Evolutionary conservation across 2,113 vertebrate genomes (phyloP).

Genomic region (Malaclemys terrapin): DNA sequence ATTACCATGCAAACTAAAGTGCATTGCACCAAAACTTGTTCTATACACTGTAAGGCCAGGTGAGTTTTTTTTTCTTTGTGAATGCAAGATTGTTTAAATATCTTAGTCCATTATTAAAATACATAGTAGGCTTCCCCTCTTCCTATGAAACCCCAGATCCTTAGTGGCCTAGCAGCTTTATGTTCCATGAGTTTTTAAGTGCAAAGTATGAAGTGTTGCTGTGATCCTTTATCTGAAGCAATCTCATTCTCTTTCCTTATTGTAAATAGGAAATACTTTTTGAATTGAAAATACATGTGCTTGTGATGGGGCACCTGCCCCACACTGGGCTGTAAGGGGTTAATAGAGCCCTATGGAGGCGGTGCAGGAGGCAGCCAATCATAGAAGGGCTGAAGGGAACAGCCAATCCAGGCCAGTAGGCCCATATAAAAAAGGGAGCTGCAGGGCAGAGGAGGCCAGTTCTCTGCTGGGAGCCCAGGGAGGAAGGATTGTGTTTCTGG

Average conservation of each 20-base stretch:
- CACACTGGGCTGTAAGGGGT: too few relatives aligned
- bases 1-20: constrained; percentile 9
- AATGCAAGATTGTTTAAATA: constrained; percentile 37
- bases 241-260: constrained; percentile 7
- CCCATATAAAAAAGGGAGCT: too few relatives aligned
- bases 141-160: background rate
- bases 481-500: too few relatives aligned
- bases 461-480: too few relatives aligned
- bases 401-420: too few relatives aligned
- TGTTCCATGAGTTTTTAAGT: constrained; percentile 1
- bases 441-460: too few relatives aligned
- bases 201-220: constrained; percentile 15
- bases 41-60: background rate
- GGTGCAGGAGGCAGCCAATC: too few relatives aligned
- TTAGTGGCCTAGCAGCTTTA: constrained; percentile 38
- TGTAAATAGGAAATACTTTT: background rate
- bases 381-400: too few relatives aligned
- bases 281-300: background rate
- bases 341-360: too few relatives aligned
- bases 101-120: constrained; percentile 43
- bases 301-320: background rate
- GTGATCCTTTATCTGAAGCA: constrained; percentile 47
- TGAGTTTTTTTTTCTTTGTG: background rate
- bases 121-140: background rate
- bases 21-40: background rate